phyloP scores from a whole-genome alignment of 30 jellyfish, hydroid and myxozoan species.

The Rhopilema esculentum region DNA sequence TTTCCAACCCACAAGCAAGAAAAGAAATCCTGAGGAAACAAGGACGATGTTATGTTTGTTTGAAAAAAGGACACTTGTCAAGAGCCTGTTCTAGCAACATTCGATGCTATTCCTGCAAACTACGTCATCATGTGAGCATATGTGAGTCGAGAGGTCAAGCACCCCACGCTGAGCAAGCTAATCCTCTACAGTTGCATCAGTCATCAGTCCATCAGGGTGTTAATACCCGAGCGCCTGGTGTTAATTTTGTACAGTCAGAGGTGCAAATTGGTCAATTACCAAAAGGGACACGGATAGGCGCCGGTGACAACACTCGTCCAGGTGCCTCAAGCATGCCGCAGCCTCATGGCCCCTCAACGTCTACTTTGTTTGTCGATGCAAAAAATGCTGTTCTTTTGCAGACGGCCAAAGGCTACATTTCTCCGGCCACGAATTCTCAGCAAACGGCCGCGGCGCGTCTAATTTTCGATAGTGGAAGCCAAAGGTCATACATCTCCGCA shows the following conservation, averaged over 20 bases:
- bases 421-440: slow-evolving; percentile 10
- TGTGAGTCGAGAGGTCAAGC: slow-evolving; percentile 20
- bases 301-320: not conserved
- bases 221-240: slow-evolving; percentile 10
- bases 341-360: slow-evolving; percentile 3
- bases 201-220: slow-evolving; percentile 15
- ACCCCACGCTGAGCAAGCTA: slow-evolving; percentile 21
- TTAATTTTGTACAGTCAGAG: slow-evolving; percentile 10
- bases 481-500: slow-evolving; percentile 17
- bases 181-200: slow-evolving; percentile 52
- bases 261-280: not conserved
- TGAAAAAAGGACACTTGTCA: slow-evolving; percentile 28
- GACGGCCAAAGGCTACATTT: slow-evolving; percentile 28
- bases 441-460: slow-evolving; percentile 13
- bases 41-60: slow-evolving; percentile 55
- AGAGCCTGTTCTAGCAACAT: slow-evolving; percentile 13
- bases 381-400: slow-evolving; percentile 26
- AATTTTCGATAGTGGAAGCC: slow-evolving; percentile 32
- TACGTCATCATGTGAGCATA: slow-evolving; percentile 37
- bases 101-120: not conserved
- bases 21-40: slow-evolving; percentile 37
- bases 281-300: not conserved
- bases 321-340: slow-evolving; percentile 15
- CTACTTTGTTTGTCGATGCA: slow-evolving; percentile 6
- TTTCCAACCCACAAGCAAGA: slow-evolving; percentile 24